Evolutionary conservation across 2,888 invertebrate species (phyloP).

Genomic region (Acanthoscelides obtectus): DNA sequence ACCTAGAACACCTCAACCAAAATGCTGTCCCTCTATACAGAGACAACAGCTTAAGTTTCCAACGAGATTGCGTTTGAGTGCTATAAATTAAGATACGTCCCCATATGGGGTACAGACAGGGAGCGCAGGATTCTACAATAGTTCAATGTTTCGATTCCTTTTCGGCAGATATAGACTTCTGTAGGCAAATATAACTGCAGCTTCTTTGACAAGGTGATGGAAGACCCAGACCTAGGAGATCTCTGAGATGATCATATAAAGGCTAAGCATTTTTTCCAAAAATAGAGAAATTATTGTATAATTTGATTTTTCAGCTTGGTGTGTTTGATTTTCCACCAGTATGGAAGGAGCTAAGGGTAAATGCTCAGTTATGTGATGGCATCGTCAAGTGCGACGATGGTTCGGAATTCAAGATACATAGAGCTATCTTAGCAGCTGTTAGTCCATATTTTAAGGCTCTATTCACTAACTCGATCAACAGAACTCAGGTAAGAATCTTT

Average conservation of each 20-base stretch:
- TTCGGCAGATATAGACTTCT: too few relatives aligned
- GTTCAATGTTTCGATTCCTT: too few relatives aligned
- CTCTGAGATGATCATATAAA: not conserved
- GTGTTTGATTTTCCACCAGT: conserved; percentile 61
- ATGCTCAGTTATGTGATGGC: conserved; percentile 68
- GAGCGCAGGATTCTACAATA: too few relatives aligned
- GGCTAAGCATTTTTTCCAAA: not conserved
- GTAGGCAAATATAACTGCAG: too few relatives aligned
- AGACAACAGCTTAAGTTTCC: too few relatives aligned
- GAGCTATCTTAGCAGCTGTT: conserved; percentile 65
- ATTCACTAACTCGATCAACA: conserved; percentile 64
- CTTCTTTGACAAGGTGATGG: too few relatives aligned
- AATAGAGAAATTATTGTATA: not conserved
- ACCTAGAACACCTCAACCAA: too few relatives aligned
- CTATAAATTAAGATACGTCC: too few relatives aligned
- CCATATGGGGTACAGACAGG: too few relatives aligned
- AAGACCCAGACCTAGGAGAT: too few relatives aligned
- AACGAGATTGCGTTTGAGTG: too few relatives aligned
- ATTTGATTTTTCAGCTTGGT: conserved; percentile 34
- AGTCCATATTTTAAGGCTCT: conserved; percentile 70
- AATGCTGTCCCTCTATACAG: too few relatives aligned
- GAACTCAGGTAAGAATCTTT: conserved; percentile 43
- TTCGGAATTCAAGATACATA: conserved; percentile 60
- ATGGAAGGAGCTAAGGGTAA: conserved; percentile 64
- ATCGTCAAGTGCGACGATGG: conserved; percentile 60